Conservation (phyloP, 2,113 vertebrate species). For the Sakesphorus luctuosus region DNA sequence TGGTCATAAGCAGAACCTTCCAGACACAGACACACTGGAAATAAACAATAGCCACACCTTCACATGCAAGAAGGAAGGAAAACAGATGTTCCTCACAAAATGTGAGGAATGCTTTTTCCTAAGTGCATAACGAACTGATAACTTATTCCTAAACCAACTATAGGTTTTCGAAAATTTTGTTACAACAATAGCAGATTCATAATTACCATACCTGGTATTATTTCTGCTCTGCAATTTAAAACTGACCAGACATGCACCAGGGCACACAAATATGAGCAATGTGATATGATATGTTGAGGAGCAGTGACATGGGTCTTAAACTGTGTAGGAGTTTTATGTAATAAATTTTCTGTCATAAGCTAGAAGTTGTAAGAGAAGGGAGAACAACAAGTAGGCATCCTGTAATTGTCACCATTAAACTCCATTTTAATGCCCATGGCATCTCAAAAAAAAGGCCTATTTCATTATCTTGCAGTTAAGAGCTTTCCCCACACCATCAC, state of each 20-base stretch:
- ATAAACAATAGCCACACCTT: background rate
- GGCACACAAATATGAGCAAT: background rate
- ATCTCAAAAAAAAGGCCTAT: background rate
- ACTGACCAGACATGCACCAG: background rate
- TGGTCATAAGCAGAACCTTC: background rate
- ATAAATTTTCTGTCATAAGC: background rate
- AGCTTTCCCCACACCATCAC: background rate
- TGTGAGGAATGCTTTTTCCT: background rate
- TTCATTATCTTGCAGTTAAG: background rate
- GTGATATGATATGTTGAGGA: fast-evolving
- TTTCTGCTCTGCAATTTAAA: background rate
- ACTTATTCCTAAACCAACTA: background rate
- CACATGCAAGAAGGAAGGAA: background rate
- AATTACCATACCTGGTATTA: background rate
- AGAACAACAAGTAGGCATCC: background rate
- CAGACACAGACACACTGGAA: background rate
- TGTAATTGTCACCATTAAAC: background rate
- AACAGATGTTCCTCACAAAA: background rate
- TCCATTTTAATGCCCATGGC: background rate
- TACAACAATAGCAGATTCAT: background rate
- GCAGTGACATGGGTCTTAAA: background rate
- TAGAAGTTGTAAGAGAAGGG: background rate
- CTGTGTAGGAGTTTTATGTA: background rate
- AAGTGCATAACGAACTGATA: background rate
- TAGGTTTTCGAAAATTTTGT: background rate